Conservation (phyloP, 2,113 vertebrate genomes). For the Ictidomys tridecemlineatus region DNA sequence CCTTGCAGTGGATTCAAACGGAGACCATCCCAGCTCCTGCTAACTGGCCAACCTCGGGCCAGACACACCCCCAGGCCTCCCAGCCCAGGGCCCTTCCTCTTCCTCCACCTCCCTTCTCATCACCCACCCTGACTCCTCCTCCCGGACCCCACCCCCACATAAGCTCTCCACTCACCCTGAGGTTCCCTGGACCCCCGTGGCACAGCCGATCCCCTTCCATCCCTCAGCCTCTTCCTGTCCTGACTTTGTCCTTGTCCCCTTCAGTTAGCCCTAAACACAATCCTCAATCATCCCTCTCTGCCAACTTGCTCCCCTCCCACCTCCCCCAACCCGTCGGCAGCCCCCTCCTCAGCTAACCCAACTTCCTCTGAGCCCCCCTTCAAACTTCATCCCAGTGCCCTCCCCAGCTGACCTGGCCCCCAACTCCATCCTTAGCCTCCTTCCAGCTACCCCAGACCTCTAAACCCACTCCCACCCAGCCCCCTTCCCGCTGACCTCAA, state of each 20-base stretch:
- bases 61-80: not conserved
- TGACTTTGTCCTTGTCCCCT: too few species aligned
- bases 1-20: not conserved
- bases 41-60: not conserved
- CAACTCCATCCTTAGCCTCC: not conserved
- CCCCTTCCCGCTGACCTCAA: not conserved
- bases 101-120: not conserved
- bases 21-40: not conserved
- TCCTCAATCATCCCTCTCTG: not conserved
- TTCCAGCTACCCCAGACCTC: not conserved
- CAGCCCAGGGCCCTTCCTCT: not conserved
- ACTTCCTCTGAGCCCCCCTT: not conserved
- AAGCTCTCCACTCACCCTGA: too few species aligned
- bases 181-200: rapidly evolving
- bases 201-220: not conserved
- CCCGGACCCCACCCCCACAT: not conserved
- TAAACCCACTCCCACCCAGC: not conserved
- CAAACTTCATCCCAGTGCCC: not conserved
- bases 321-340: not conserved
- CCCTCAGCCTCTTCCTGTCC: not conserved
- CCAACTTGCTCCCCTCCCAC: not conserved
- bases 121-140: not conserved
- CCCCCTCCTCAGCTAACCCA: not conserved
- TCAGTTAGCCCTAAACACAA: not conserved
- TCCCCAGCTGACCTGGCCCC: not conserved